phyloP scores from a whole-genome alignment of 2,113 vertebrate species.

The Nicator chloris region DNA sequence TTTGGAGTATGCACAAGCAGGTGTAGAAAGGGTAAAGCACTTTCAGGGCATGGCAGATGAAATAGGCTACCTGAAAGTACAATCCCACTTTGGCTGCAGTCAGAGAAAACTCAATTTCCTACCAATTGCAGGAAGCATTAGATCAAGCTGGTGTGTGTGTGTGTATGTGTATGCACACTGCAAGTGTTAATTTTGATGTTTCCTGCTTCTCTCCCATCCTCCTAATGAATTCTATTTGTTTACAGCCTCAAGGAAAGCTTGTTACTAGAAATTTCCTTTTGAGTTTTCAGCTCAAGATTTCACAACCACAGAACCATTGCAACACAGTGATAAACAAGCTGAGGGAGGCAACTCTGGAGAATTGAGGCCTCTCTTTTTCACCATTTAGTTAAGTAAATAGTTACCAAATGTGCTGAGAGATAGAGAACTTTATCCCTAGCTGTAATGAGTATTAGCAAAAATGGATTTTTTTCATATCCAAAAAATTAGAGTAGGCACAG shows the following conservation, averaged over 20 bases:
- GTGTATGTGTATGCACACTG: accelerated
- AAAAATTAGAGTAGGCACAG: background rate
- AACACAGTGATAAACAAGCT: slow-evolving; percentile 69
- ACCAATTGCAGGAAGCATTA: background rate
- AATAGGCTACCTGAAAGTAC: background rate
- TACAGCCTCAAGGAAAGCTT: slow-evolving; percentile 69
- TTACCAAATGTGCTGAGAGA: slow-evolving; percentile 55
- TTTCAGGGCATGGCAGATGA: background rate
- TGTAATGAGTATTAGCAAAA: slow-evolving; percentile 7
- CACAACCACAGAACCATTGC: slow-evolving; percentile 70
- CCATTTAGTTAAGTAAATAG: slow-evolving; percentile 65
- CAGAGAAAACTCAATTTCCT: background rate
- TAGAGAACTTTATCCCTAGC: slow-evolving; percentile 12
- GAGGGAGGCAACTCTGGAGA: slow-evolving; percentile 65
- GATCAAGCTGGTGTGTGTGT: background rate
- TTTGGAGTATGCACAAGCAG: slow-evolving; percentile 40
- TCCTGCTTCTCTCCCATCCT: slow-evolving; percentile 49
- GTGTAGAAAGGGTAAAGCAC: slow-evolving; percentile 39
- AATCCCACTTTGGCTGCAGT: background rate
- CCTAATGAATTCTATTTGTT: slow-evolving; percentile 69
- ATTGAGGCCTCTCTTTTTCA: slow-evolving; percentile 54
- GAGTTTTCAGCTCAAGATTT: slow-evolving; percentile 70
- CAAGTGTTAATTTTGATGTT: slow-evolving; percentile 50
- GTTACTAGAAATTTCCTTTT: slow-evolving; percentile 68
- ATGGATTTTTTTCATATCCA: background rate